Conservation (phyloP, 2,113 vertebrate species). For the Gnathonemus echidnorhynchus region DNA sequence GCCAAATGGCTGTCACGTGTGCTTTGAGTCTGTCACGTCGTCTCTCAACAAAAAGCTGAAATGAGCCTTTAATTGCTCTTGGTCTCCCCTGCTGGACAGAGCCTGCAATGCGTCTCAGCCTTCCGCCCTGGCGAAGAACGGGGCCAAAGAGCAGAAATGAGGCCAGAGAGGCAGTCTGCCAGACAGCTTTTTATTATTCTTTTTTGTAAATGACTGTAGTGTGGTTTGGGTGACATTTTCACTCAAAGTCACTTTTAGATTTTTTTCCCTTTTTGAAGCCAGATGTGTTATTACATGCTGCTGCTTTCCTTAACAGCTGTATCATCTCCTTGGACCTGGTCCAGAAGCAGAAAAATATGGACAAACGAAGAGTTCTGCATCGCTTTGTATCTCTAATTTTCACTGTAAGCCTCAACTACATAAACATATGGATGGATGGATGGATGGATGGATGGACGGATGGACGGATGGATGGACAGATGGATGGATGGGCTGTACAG, state of each 20-base stretch:
- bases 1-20: too few relatives aligned
- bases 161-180: background rate
- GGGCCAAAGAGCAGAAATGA: background rate
- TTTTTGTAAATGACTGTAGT: background rate
- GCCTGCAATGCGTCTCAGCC: background rate
- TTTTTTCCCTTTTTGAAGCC: background rate
- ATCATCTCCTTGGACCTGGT: background rate
- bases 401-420: background rate
- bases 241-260: background rate
- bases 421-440: background rate
- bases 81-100: background rate
- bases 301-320: background rate
- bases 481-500: background rate
- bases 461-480: background rate
- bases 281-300: background rate
- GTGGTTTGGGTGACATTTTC: background rate
- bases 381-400: background rate
- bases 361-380: background rate
- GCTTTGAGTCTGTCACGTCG: background rate
- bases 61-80: background rate
- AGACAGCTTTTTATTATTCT: background rate
- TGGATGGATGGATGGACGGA: background rate
- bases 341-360: background rate
- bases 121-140: background rate
- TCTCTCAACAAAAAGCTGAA: background rate